Base-by-base conservation (phyloP, 2,888 invertebrate genomes). In the Acrobeloides nanus region DNA sequence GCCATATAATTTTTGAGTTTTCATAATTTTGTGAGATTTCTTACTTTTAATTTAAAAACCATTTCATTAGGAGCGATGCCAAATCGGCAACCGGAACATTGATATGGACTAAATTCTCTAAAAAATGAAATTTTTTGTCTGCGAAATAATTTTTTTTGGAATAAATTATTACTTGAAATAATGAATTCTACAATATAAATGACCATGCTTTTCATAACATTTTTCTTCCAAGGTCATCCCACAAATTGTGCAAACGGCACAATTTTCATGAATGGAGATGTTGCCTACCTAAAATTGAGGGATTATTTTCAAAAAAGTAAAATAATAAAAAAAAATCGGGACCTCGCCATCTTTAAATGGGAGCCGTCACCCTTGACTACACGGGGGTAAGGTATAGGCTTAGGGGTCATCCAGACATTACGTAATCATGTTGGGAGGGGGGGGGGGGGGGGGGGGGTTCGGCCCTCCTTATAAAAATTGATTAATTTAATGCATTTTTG, bases 181-280 rank as follows among this genome's bases (percentile, higher is more conserved):
- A 79, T 97, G 95, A 75, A 85, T 86, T 76, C 88, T 82, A 80
- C 97, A 97, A 81, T 89, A 95, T 50, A 97, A 83, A 78, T 90
- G 90, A 67, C 89, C 89, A 74, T 93, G 92, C 73, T 92, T 81
- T 68, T 88, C 89, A 81, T 90, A 97, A 81, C 97, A 97, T 81
- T 92, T 93, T 78, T 93, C 93, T 34, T 87, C 86, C 71, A 97
- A 83, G 56, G 85, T 84, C 74, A 83, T 83, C 74, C 87, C 84
- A 80, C 95, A 97, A 79, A 93, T 90, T 75, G 84, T 86, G 79
- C 95, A 97, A 71, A 89, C 84, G 59, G 95, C 92, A 80, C 97
- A 97, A 62, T 87, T 85, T 61, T 89, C 86, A 79, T 97, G 97
- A 90, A 93, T 95, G 74, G 89, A 4, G 17, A 18, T 25, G 1